These are phyloP conservation scores for Platanista minor DNA, from an alignment of 2,113 vertebrate species.

Conservation along the genomic window DNA sequence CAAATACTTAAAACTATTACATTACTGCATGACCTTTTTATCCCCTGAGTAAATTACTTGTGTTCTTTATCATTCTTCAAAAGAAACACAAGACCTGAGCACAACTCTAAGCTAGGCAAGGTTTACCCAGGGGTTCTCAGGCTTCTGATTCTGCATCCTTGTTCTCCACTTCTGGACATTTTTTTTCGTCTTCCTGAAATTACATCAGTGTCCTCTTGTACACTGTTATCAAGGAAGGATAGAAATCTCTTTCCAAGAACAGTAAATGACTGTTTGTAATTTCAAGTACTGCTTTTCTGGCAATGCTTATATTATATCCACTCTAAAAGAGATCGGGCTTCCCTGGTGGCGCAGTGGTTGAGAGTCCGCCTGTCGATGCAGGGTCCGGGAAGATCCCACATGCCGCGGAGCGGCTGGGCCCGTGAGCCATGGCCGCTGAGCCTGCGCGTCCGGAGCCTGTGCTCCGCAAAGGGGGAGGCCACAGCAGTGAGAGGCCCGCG, in stretches of 20 bases:
- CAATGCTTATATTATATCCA: neutral
- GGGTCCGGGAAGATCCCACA: no score
- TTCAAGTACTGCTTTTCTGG: neutral
- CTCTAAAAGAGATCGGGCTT: neutral
- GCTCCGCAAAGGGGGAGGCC: no score
- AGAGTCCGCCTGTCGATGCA: no score
- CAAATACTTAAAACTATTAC: slow-evolving; percentile 15
- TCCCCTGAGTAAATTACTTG: neutral
- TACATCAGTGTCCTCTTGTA: neutral
- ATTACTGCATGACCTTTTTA: neutral
- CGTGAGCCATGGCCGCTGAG: no score
- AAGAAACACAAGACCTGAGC: neutral
- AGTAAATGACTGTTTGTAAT: neutral
- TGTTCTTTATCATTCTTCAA: neutral
- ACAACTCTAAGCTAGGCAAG: neutral
- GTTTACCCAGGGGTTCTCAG: neutral
- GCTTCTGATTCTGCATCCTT: neutral
- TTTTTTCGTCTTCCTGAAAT: neutral
- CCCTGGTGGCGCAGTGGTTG: no score
- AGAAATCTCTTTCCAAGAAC: neutral
- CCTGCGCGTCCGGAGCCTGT: no score
- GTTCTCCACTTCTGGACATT: neutral
- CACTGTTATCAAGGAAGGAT: neutral
- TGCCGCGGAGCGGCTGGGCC: no score
- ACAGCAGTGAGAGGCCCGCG: no score